Evolutionary conservation across 2,888 invertebrate genomes (phyloP).

Genomic region (Tanytarsus gracilentus): DNA sequence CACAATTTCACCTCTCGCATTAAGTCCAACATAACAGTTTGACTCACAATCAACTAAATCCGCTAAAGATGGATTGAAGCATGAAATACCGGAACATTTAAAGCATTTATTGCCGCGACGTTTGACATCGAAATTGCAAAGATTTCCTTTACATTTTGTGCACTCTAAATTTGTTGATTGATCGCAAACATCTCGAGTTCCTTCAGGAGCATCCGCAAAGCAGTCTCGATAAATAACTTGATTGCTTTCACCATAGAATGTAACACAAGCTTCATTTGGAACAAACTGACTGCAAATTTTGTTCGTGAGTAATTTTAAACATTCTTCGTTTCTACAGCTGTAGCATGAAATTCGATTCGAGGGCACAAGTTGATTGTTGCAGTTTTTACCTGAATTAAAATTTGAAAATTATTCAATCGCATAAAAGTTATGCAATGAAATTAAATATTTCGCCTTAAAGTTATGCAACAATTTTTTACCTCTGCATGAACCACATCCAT

Average conservation of each 20-base stretch:
- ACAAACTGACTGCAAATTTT: slow-evolving; percentile 8
- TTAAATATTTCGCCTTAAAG: too few relatives aligned
- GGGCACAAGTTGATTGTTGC: slow-evolving; percentile 1
- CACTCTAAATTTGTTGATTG: slow-evolving; percentile 10
- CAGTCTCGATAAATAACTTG: slow-evolving; percentile 9
- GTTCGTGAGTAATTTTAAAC: neutral
- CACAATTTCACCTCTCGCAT: neutral
- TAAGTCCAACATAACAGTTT: slow-evolving; percentile 12
- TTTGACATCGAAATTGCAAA: neutral
- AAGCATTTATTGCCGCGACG: slow-evolving; percentile 19
- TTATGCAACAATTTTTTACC: too few relatives aligned
- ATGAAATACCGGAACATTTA: slow-evolving; percentile 10
- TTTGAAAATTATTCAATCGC: neutral
- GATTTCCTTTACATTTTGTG: slow-evolving; percentile 13
- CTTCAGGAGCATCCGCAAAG: neutral
- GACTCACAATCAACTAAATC: slow-evolving; percentile 6
- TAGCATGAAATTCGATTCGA: slow-evolving; percentile 13
- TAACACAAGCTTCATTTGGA: neutral
- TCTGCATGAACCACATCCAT: too few relatives aligned
- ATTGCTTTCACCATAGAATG: neutral
- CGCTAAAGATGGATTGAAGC: neutral
- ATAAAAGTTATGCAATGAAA: too few relatives aligned
- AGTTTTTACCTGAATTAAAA: neutral
- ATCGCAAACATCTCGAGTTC: slow-evolving; percentile 19
- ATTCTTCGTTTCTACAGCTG: neutral